Evolutionary conservation across 2,113 vertebrate species (phyloP).

Genomic region (Daubentonia madagascariensis): DNA sequence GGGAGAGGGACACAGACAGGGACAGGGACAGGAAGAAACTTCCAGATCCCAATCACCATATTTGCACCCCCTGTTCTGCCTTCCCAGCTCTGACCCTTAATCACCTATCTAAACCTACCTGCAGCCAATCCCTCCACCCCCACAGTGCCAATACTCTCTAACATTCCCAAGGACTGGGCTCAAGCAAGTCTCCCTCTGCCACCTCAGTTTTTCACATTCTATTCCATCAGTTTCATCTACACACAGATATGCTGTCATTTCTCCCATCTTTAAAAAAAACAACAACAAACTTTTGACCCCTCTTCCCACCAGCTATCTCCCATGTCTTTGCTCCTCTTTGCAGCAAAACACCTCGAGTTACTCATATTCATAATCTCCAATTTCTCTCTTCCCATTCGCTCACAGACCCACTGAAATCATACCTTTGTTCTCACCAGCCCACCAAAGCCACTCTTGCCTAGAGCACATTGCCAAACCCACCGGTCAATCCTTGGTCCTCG

Average conservation of each 20-base stretch:
- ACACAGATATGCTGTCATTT: not conserved
- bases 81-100: not conserved
- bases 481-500: not conserved
- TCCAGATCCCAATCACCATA: too few relatives aligned
- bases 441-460: not conserved
- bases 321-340: not conserved
- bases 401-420: not conserved
- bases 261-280: not conserved
- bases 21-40: not conserved
- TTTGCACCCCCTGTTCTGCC: not conserved
- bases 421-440: too few relatives aligned
- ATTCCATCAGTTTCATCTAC: not conserved
- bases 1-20: rapidly evolving
- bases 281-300: not conserved
- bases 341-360: not conserved
- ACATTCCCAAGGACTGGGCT: not conserved
- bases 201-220: not conserved
- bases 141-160: not conserved
- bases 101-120: not conserved
- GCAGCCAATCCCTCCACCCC: not conserved
- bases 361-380: not conserved
- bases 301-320: not conserved
- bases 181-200: not conserved
- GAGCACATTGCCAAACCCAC: not conserved
- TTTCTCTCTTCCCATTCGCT: not conserved